Conservation (phyloP, 2,888 invertebrate genomes). For the Andrena bicolor region DNA sequence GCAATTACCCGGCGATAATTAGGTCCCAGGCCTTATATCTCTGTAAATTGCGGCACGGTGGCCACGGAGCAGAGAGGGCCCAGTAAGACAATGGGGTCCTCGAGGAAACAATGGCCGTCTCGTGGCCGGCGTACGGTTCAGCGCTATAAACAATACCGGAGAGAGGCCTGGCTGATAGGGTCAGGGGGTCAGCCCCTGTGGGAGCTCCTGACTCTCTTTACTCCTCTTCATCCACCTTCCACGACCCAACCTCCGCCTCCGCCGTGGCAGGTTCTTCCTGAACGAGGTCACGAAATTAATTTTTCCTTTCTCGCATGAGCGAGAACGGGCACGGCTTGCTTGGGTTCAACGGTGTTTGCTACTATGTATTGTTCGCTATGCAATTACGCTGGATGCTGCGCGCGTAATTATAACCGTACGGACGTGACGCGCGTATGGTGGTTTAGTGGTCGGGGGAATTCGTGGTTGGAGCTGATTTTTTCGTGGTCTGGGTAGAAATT, state of each 20-base stretch:
- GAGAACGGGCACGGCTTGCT: conserved; percentile 33
- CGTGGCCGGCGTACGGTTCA: conserved; percentile 77
- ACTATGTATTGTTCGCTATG: conserved; percentile 43
- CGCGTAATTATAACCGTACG: conserved; percentile 39
- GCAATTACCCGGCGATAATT: conserved; percentile 79
- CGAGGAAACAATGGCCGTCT: conserved; percentile 76
- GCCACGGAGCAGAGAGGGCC: conserved; percentile 44
- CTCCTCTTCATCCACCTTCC: conserved; percentile 75
- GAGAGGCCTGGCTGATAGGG: conserved; percentile 81
- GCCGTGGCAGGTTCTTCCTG: conserved; percentile 64
- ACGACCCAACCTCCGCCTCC: conserved; percentile 52
- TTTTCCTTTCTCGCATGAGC: conserved; percentile 61
- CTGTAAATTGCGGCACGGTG: conserved; percentile 75
- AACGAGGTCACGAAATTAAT: conserved; percentile 75
- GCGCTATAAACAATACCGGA: conserved; percentile 80
- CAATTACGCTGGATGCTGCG: conserved; percentile 38
- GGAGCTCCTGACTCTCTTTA: conserved; percentile 83
- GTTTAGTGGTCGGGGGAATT: conserved; percentile 31
- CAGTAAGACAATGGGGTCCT: conserved; percentile 77
- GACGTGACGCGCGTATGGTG: conserved; percentile 12
- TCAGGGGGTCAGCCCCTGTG: conserved; percentile 82
- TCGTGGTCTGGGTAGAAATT: background rate
- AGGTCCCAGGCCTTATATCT: conserved; percentile 73
- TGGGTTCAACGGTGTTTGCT: conserved; percentile 49
- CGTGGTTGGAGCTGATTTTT: background rate